These are phyloP conservation scores for Pleuronectes platessa DNA, from an alignment of 2,113 vertebrate species.

Conservation along the genomic window DNA sequence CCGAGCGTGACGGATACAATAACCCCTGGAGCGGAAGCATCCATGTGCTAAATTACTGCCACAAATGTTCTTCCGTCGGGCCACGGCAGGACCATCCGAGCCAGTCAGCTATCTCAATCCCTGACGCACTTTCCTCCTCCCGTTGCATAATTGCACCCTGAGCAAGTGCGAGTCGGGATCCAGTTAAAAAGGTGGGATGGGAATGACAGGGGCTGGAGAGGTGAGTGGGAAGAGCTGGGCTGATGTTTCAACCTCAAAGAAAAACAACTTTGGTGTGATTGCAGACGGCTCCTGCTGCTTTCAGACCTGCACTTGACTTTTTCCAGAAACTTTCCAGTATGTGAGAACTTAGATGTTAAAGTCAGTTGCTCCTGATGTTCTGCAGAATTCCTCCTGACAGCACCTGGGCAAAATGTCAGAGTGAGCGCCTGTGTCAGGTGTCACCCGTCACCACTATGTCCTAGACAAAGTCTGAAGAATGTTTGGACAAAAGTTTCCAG, in stretches of 20 bases:
- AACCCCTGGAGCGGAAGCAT: slow-evolving; percentile 71
- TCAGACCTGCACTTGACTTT: too few relatives aligned
- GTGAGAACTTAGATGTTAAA: not conserved
- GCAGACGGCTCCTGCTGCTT: too few relatives aligned
- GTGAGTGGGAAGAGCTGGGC: not conserved
- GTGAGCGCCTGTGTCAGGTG: too few relatives aligned
- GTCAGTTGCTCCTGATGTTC: too few relatives aligned
- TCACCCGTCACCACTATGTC: too few relatives aligned
- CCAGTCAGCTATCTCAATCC: slow-evolving; percentile 49
- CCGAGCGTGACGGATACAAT: slow-evolving; percentile 75
- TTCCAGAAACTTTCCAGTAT: not conserved
- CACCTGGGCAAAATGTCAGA: too few relatives aligned
- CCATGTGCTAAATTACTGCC: slow-evolving; percentile 82
- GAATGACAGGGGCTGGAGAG: slow-evolving; percentile 16
- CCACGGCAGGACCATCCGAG: slow-evolving; percentile 39
- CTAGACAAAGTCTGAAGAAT: too few relatives aligned
- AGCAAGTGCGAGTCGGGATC: slow-evolving; percentile 32
- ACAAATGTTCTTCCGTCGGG: slow-evolving; percentile 69
- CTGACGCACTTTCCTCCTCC: slow-evolving; percentile 42
- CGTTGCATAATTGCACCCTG: slow-evolving; percentile 58
- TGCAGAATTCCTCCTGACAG: too few relatives aligned
- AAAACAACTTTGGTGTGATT: not conserved
- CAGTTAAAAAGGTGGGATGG: slow-evolving; percentile 38
- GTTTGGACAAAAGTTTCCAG: too few relatives aligned
- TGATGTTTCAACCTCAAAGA: not conserved